These are phyloP conservation scores for Erannis defoliaria DNA, from an alignment of 2,888 invertebrate genomes.

Conservation along the genomic window DNA sequence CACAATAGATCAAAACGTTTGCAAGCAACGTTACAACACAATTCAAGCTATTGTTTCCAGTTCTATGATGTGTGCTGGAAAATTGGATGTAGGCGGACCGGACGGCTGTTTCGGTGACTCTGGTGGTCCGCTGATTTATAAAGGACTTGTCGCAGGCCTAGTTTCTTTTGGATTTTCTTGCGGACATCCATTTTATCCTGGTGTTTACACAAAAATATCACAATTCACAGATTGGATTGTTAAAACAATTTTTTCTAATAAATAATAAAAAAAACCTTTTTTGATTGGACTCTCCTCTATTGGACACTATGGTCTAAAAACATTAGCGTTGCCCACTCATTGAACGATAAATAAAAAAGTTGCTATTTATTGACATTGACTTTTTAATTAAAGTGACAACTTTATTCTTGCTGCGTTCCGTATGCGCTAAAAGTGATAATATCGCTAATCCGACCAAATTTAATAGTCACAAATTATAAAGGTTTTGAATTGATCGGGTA, in stretches of 20 bases:
- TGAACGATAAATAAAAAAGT: too few species aligned
- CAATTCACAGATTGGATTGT: slow-evolving; percentile 78
- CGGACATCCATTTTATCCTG: slow-evolving; percentile 75
- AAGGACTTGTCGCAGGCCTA: slow-evolving; percentile 75
- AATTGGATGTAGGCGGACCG: slow-evolving; percentile 68
- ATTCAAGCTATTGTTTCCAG: slow-evolving; percentile 70
- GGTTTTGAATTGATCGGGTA: too few species aligned
- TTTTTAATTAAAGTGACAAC: too few species aligned
- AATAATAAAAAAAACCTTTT: slow-evolving; percentile 52
- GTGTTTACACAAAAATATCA: slow-evolving; percentile 79
- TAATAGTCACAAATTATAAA: too few species aligned
- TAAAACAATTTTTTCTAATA: slow-evolving; percentile 65
- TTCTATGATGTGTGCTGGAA: slow-evolving; percentile 79
- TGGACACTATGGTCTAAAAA: not conserved
- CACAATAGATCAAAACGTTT: slow-evolving; percentile 66
- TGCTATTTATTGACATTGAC: too few species aligned
- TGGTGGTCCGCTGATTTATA: slow-evolving; percentile 77
- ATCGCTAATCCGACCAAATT: too few species aligned
- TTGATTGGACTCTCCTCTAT: not conserved
- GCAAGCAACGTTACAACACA: slow-evolving; percentile 65
- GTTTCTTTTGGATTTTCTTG: slow-evolving; percentile 80
- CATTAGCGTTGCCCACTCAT: not conserved
- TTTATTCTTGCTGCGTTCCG: too few species aligned
- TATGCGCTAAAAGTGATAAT: too few species aligned
- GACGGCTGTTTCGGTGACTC: slow-evolving; percentile 82